Evolutionary conservation across 2,888 invertebrate genomes (phyloP), one percentile per base, ranked within the genome.

Genomic region (Oxycera nigricornis): DNA sequence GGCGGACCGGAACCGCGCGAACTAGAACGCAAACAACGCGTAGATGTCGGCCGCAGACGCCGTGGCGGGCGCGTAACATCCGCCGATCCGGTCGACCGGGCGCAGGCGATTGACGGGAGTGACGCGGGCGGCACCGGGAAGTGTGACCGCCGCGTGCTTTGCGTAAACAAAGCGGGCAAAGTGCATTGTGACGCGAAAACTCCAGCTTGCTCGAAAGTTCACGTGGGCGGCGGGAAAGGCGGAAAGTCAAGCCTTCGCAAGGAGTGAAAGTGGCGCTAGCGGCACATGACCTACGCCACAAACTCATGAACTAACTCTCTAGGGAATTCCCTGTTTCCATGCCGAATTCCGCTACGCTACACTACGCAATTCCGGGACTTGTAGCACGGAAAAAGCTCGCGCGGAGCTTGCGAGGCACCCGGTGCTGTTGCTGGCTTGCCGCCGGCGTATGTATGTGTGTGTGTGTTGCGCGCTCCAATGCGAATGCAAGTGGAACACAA

Each of bases 1-100:
- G n/a, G 39, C 65, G 30, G n/a, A n/a, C 39, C 65, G 65, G 41
- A 65, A 41, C 39, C 24, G 14, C 39, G 41, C 65, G 24, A 65
- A 65, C 65, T 41, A 39, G 41, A 24, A 65, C 39, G 20, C 65
- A 41, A 65, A 62, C 41, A 26, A 22, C 41, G 65, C 65, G 20
- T 39, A 39, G 65, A 4, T 24, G 24, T 35, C 1, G 11, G 14
- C 41, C 39, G 14, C 65, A 65, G 65, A 39, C 62, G 35, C 35
- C 62, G 22, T 35, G 35, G 62, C 62, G 35, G 1, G 20, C 62
- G 39, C 17, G 61, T 26, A 24, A 61, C 17, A 61, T 65, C 65
- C 41, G 65, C 24, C 65, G 1, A 24, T 39, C 39, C 62, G 28
- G 62, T 24, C 14, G 3, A 46, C n/a, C n/a, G n/a, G n/a, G n/a